A percentile compares a stretch with the other conserved stretches of the same genome.
Conservation (phyloP, 1,140 invertebrate species). For the Sesamia nonagrioides region DNA sequence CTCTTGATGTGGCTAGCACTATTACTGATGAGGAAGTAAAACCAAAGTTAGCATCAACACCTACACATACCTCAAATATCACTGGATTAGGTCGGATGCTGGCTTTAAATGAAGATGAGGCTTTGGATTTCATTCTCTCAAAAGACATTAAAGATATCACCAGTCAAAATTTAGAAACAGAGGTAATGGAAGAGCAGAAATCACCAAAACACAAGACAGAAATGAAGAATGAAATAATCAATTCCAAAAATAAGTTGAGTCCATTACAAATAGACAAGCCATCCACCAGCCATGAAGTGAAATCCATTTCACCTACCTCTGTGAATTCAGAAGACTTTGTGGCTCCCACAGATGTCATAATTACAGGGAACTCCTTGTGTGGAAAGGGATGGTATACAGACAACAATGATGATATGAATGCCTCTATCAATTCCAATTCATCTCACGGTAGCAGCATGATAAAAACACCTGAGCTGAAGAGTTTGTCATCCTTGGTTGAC, state of each 20-base stretch:
- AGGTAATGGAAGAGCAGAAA: slow-evolving; percentile 57
- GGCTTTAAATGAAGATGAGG: slow-evolving; percentile 89
- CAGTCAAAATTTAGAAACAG: slow-evolving; percentile 55
- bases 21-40: slow-evolving; percentile 86
- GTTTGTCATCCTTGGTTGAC: slow-evolving; percentile 81
- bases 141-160: slow-evolving; percentile 73
- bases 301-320: slow-evolving; percentile 70
- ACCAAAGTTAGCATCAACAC: slow-evolving; percentile 81
- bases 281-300: slow-evolving; percentile 67
- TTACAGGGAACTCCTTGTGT: slow-evolving; percentile 90
- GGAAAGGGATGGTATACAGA: slow-evolving; percentile 91
- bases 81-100: slow-evolving; percentile 86
- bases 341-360: slow-evolving; percentile 68
- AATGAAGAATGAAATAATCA: slow-evolving; percentile 18
- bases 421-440: slow-evolving; percentile 80
- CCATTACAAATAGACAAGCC: slow-evolving; percentile 64
- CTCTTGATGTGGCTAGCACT: slow-evolving; percentile 92
- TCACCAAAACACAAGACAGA: slow-evolving; percentile 30
- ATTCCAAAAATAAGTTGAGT: slow-evolving; percentile 35
- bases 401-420: slow-evolving; percentile 84
- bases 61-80: slow-evolving; percentile 76
- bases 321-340: slow-evolving; percentile 74
- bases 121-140: slow-evolving; percentile 89
- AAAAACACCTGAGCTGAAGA: slow-evolving; percentile 85
- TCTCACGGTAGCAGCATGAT: slow-evolving; percentile 84